phyloP scores from a whole-genome alignment of 2,113 vertebrate genomes.

The Cyphomyrus plagiostoma region DNA sequence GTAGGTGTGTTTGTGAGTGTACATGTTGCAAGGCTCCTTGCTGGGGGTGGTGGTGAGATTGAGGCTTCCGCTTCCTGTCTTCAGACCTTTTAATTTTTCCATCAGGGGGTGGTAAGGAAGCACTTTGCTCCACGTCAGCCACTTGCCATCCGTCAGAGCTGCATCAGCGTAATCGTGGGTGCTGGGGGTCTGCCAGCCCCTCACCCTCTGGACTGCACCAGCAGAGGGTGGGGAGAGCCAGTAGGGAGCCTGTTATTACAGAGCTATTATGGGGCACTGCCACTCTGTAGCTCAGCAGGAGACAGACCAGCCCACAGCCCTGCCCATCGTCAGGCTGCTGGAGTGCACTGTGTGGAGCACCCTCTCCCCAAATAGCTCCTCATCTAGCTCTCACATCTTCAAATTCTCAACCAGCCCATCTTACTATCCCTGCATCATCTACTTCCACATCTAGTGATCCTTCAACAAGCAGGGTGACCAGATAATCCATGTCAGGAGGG shows the following conservation, averaged over 20 bases:
- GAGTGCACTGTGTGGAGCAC: background rate
- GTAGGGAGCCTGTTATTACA: background rate
- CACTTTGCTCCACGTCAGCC: too few species aligned
- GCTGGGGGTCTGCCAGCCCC: background rate
- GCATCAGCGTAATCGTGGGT: background rate
- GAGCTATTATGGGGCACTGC: slow-evolving; percentile 12
- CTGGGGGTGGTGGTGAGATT: too few species aligned
- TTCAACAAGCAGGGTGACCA: background rate
- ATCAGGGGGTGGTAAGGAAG: background rate
- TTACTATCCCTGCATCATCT: background rate
- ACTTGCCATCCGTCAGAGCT: too few species aligned
- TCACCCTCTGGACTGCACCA: background rate
- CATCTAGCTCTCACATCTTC: background rate
- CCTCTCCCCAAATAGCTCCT: background rate
- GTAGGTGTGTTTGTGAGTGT: background rate
- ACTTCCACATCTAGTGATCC: background rate
- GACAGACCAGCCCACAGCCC: too few species aligned
- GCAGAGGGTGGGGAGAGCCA: background rate
- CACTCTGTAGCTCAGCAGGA: background rate
- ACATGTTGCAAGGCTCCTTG: background rate
- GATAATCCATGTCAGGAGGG: background rate
- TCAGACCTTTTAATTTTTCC: background rate
- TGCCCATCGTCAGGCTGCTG: background rate
- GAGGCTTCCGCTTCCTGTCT: background rate
- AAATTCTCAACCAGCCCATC: background rate